Conservation (phyloP, 2,113 vertebrate genomes). For the Epinephelus lanceolatus region DNA sequence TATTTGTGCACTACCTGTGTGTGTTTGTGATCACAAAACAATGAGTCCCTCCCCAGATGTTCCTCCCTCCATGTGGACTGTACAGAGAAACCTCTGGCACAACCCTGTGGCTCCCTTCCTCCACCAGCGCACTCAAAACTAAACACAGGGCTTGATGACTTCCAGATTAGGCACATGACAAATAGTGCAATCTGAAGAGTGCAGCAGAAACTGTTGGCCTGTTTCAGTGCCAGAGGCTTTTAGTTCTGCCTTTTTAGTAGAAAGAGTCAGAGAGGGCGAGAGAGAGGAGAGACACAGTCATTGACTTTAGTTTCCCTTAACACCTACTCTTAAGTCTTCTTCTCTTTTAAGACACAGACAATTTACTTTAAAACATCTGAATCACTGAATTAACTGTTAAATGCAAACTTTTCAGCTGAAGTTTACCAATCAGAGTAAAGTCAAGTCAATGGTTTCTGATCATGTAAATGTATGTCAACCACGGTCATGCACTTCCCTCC, state of each 20-base stretch:
- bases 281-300: too few species aligned
- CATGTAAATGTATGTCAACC: background rate
- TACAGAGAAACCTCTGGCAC: conserved; percentile 50
- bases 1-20: background rate
- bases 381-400: too few species aligned
- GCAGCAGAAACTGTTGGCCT: conserved; percentile 35
- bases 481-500: too few species aligned
- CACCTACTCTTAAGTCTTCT: background rate
- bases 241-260: background rate
- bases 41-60: conserved; percentile 50
- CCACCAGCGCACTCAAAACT: conserved; percentile 48
- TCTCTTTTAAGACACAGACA: background rate
- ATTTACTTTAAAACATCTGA: background rate
- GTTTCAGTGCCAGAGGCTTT: conserved; percentile 32
- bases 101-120: conserved; percentile 52
- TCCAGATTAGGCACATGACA: conserved; percentile 73
- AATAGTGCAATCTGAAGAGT: conserved; percentile 51
- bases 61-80: conserved; percentile 48
- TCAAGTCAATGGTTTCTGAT: background rate
- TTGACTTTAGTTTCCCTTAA: too few species aligned
- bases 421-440: background rate
- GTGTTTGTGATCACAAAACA: background rate
- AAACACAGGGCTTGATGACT: conserved; percentile 71
- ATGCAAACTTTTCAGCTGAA: background rate
- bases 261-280: background rate